phyloP scores from a whole-genome alignment of 2,113 vertebrate genomes.

The Fregetta grallaria region DNA sequence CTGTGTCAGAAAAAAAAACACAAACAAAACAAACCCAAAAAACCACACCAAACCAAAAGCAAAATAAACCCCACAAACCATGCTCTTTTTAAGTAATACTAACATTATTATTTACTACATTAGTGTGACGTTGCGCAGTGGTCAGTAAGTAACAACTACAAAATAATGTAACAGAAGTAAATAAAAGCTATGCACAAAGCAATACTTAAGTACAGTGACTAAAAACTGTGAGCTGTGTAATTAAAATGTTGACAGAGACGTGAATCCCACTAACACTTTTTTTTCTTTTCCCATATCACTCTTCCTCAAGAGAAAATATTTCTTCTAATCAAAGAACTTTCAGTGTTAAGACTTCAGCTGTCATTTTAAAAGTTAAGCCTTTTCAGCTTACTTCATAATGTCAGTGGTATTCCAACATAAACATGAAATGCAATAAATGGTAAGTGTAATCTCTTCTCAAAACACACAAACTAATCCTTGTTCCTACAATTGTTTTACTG shows the following conservation, averaged over 20 bases:
- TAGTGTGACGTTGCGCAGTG: not conserved
- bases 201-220: not conserved
- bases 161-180: not conserved
- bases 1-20: not conserved
- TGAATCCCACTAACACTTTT: constrained; percentile 1
- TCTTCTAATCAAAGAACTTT: constrained; percentile 11
- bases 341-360: not conserved
- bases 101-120: not conserved
- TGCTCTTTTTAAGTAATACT: not conserved
- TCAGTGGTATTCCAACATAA: constrained; percentile 8
- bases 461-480: not conserved
- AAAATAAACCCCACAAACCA: not conserved
- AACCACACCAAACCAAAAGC: not conserved
- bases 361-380: constrained; percentile 6
- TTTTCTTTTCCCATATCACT: constrained; percentile 35
- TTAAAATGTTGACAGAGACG: not conserved
- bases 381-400: not conserved
- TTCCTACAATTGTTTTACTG: not conserved
- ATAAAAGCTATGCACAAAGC: not conserved
- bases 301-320: not conserved
- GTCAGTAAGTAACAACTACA: not conserved
- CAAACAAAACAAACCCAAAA: rapidly evolving
- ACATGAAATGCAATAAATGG: not conserved
- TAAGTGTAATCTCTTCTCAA: not conserved
- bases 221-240: not conserved